phyloP scores from a whole-genome alignment of 2,113 vertebrate genomes.

The Anser brachyrhynchus region DNA sequence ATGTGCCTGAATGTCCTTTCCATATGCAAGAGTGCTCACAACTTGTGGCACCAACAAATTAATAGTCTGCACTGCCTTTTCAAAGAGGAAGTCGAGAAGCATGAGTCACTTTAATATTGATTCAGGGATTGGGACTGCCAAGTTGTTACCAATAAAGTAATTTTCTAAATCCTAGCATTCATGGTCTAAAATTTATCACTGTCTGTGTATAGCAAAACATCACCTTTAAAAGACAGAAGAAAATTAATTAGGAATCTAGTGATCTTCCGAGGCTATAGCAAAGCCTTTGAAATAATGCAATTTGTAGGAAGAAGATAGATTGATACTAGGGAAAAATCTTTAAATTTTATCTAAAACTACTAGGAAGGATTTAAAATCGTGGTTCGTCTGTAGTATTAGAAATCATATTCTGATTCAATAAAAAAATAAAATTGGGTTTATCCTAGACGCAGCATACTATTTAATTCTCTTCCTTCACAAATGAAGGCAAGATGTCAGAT shows the following conservation, averaged over 20 bases:
- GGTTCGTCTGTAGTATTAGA: neutral
- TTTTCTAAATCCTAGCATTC: constrained; percentile 30
- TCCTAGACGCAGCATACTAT: neutral
- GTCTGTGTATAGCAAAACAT: constrained; percentile 18
- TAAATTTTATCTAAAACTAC: neutral
- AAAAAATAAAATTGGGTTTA: neutral
- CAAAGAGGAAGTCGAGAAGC: neutral
- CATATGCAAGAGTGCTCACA: neutral
- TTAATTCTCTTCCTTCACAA: neutral
- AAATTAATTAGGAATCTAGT: constrained; percentile 50
- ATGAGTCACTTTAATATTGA: constrained; percentile 60
- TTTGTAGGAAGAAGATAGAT: neutral
- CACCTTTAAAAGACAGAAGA: constrained; percentile 3
- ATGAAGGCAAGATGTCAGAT: neutral
- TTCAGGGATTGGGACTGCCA: constrained; percentile 31
- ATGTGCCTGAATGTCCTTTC: neutral
- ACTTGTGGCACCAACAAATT: neutral
- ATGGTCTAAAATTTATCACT: constrained; percentile 50
- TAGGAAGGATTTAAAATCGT: neutral
- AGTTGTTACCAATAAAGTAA: constrained; percentile 41
- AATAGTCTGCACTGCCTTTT: neutral
- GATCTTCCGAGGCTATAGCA: neutral
- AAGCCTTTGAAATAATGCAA: neutral
- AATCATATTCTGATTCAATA: neutral
- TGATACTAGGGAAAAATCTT: neutral